These are phyloP conservation scores for Malurus alboscapulatus DNA, from an alignment of 2,113 vertebrate genomes.

Conservation along the genomic window DNA sequence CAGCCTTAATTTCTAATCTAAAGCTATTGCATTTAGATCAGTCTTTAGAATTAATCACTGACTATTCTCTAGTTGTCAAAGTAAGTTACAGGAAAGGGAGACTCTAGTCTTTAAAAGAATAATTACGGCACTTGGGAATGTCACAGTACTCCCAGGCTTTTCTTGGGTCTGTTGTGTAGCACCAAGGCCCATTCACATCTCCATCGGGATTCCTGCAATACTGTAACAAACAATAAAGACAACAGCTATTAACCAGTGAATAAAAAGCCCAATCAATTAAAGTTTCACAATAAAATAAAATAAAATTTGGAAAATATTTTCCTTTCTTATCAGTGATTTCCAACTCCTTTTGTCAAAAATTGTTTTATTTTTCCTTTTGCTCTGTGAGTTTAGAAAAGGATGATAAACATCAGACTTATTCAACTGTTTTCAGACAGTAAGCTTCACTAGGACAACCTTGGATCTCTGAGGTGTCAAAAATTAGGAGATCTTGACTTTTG, in stretches of 20 bases:
- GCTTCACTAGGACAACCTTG: not conserved
- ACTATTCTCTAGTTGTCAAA: not conserved
- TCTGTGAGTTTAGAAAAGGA: not conserved
- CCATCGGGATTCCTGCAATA: constrained; percentile 92
- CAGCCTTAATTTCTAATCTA: not conserved
- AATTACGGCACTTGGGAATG: constrained; percentile 85
- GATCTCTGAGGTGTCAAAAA: not conserved
- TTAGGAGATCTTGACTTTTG: not conserved
- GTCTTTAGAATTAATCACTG: not conserved
- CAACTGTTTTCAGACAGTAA: not conserved
- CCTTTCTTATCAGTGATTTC: not conserved
- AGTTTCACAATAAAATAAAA: not conserved
- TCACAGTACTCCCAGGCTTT: constrained; percentile 92
- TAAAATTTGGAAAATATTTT: not conserved
- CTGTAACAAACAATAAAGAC: constrained; percentile 63
- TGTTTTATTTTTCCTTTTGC: not conserved
- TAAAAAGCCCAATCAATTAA: not conserved
- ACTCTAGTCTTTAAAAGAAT: constrained; percentile 23
- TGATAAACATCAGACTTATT: not conserved
- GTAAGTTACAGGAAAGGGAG: not conserved
- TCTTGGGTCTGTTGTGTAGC: constrained; percentile 83
- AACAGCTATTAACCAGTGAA: not conserved
- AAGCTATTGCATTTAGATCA: not conserved
- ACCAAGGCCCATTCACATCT: constrained; percentile 93
- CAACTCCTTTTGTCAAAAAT: not conserved